Percentiles rank a stretch among this genome's conserved stretches.
Conservation (phyloP, 1,140 invertebrate species). For the Ceratosolen fusciceps region DNA sequence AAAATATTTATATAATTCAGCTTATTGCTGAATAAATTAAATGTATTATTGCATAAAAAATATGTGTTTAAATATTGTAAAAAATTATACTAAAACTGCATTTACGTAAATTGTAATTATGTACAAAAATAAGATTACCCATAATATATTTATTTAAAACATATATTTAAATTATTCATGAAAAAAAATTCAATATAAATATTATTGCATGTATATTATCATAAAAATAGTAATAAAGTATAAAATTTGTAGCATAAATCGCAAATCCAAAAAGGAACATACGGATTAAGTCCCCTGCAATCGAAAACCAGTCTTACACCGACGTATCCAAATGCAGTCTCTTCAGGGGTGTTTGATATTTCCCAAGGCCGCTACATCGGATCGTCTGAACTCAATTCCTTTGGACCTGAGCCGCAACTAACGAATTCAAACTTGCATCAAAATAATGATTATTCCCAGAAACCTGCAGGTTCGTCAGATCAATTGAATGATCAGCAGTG, state of each 20-base stretch:
- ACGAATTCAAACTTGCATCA: not conserved
- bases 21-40: too few relatives aligned
- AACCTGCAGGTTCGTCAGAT: not conserved
- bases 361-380: not conserved
- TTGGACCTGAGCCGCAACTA: conserved; percentile 8
- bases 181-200: too few relatives aligned
- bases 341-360: conserved; percentile 24
- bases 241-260: not conserved
- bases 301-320: conserved; percentile 21
- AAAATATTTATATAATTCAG: too few relatives aligned
- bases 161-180: too few relatives aligned
- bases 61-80: too few relatives aligned
- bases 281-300: not conserved
- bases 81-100: too few relatives aligned
- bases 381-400: not conserved
- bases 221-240: too few relatives aligned
- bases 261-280: not conserved
- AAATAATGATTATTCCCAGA: not conserved
- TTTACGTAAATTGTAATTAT: too few relatives aligned
- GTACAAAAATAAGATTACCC: too few relatives aligned
- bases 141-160: too few relatives aligned
- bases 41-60: too few relatives aligned
- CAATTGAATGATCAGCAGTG: not conserved
- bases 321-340: conserved; percentile 1
- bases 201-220: too few relatives aligned